Conservation (phyloP, 1,140 invertebrate species). For the Lamellibrachia luymesi region DNA sequence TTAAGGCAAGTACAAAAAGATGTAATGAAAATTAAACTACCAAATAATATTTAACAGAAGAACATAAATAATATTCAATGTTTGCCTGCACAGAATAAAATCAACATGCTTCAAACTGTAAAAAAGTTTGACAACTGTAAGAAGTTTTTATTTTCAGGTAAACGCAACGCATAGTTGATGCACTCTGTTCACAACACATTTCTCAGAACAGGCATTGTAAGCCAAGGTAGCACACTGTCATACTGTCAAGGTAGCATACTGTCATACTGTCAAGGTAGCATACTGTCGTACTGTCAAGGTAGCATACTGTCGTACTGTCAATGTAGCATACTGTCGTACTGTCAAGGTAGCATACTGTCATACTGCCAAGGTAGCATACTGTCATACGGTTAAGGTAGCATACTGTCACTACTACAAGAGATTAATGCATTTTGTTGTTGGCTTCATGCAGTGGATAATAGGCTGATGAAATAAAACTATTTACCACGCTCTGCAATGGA, state of each 20-base stretch:
- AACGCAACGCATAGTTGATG: background rate
- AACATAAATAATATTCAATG: background rate
- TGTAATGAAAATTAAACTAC: too few species aligned
- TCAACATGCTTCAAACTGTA: too few species aligned
- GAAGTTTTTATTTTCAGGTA: background rate
- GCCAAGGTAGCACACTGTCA: background rate
- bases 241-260: too few species aligned
- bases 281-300: too few species aligned
- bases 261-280: too few species aligned
- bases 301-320: too few species aligned
- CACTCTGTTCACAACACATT: background rate
- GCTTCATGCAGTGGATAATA: background rate
- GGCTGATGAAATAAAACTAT: background rate
- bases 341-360: too few species aligned
- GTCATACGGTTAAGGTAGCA: too few species aligned
- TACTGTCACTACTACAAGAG: background rate
- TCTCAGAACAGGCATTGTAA: background rate
- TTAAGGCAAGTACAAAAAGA: too few species aligned
- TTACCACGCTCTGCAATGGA: background rate
- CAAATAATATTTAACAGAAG: background rate
- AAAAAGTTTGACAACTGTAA: too few species aligned
- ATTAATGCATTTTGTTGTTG: background rate
- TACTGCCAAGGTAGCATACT: too few species aligned
- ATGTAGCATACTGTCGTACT: too few species aligned
- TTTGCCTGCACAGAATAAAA: background rate